Evolutionary conservation across 1,140 invertebrate genomes (phyloP).

Genomic region (Leptinotarsa texana): DNA sequence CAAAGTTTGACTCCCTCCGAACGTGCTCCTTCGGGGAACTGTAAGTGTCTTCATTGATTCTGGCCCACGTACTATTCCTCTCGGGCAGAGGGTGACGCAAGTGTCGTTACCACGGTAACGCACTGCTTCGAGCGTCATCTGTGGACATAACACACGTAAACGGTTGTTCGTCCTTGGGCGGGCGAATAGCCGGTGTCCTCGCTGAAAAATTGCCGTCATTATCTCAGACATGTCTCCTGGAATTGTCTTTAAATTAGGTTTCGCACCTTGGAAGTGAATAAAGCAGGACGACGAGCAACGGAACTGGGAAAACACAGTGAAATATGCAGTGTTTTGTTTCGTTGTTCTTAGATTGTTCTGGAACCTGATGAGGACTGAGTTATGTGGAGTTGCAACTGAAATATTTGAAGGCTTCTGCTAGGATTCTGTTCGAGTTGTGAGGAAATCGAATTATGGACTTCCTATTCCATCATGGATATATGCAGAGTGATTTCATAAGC

Average conservation of each 20-base stretch:
- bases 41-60: neutral
- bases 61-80: neutral
- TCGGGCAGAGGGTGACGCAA: neutral
- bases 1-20: too few species aligned
- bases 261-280: slow-evolving; percentile 16
- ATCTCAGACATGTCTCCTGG: slow-evolving; percentile 18
- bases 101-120: slow-evolving; percentile 10
- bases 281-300: neutral
- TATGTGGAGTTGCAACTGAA: neutral
- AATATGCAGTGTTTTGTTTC: neutral
- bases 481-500: too few species aligned
- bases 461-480: too few species aligned
- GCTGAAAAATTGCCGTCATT: slow-evolving; percentile 17
- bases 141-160: slow-evolving; percentile 5
- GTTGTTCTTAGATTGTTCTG: neutral
- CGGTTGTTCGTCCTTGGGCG: neutral
- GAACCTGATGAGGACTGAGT: neutral
- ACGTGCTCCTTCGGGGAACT: too few species aligned
- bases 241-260: slow-evolving; percentile 23
- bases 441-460: too few species aligned
- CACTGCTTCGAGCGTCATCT: slow-evolving; percentile 8
- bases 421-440: neutral
- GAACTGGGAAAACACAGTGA: neutral
- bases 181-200: slow-evolving; percentile 13
- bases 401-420: neutral